Percentiles rank a stretch among this genome's conserved stretches.
Conservation (phyloP, 2,888 invertebrate genomes). For the Ernsta delagoae region DNA sequence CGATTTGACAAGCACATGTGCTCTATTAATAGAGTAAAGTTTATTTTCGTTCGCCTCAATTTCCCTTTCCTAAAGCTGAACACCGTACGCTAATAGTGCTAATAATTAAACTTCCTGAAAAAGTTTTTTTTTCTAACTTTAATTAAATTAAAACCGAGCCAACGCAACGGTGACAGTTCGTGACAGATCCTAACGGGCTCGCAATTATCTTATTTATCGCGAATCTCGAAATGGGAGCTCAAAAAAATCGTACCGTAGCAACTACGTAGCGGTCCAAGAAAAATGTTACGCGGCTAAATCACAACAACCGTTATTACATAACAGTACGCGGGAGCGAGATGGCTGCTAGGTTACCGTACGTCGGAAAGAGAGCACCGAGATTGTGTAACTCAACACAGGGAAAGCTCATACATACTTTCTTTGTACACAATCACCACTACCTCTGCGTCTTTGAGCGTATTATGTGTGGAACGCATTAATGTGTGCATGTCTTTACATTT, state of each 20-base stretch:
- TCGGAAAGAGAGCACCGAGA: conserved; percentile 65
- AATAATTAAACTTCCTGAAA: conserved; percentile 40
- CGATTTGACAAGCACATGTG: conserved; percentile 70
- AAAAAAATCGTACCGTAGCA: conserved; percentile 52
- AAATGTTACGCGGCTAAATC: conserved; percentile 80
- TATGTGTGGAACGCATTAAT: conserved; percentile 52
- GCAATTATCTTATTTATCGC: conserved; percentile 40
- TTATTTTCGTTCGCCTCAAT: conserved; percentile 36
- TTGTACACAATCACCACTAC: conserved; percentile 59
- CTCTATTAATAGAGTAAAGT: conserved; percentile 68
- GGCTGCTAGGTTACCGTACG: conserved; percentile 47
- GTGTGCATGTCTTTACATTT: conserved; percentile 74
- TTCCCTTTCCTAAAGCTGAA: conserved; percentile 35
- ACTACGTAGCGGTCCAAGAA: conserved; percentile 71
- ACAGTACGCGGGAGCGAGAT: conserved; percentile 69
- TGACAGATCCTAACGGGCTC: conserved; percentile 28
- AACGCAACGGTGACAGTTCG: conserved; percentile 5
- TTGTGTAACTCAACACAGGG: conserved; percentile 82
- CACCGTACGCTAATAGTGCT: conserved; percentile 6
- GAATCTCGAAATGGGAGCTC: conserved; percentile 51
- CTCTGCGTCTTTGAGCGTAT: conserved; percentile 55
- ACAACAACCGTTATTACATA: conserved; percentile 84
- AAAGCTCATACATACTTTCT: conserved; percentile 82
- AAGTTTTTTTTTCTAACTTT: not conserved
- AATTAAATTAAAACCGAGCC: not conserved